Conservation (phyloP, 2,113 vertebrate species). For the Uria aalge region DNA sequence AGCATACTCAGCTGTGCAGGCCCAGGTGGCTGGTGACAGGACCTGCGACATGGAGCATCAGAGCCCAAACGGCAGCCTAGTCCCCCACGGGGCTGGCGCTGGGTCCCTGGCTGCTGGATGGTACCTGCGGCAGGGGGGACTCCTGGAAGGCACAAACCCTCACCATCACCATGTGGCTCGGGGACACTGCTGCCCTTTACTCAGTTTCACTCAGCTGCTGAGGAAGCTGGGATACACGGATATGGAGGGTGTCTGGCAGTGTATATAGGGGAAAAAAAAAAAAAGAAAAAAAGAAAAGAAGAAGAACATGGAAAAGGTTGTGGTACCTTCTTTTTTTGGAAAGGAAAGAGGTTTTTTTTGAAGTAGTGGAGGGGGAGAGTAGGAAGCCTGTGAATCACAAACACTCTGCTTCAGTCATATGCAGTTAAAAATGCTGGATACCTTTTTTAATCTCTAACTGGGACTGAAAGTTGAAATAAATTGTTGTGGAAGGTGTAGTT, state of each 20-base stretch:
- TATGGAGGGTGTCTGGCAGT: neutral
- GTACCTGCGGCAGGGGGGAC: fast-evolving
- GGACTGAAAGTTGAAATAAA: neutral
- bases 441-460: neutral
- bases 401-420: neutral
- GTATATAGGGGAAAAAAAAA: neutral
- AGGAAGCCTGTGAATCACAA: neutral
- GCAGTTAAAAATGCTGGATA: neutral
- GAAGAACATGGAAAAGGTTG: neutral
- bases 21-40: neutral
- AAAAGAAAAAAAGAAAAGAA: fast-evolving
- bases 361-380: fast-evolving
- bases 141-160: too few relatives aligned
- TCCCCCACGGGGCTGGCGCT: neutral
- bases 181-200: neutral
- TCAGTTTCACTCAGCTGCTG: neutral
- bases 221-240: neutral
- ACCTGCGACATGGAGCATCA: fast-evolving
- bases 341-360: fast-evolving
- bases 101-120: neutral
- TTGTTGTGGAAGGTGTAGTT: neutral
- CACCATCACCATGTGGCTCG: fast-evolving
- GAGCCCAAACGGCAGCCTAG: neutral
- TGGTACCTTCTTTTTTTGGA: neutral
- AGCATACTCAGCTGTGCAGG: neutral